These are phyloP conservation scores for Xanthia icteritia DNA, from an alignment of 2,888 invertebrate genomes.

Conservation along the genomic window DNA sequence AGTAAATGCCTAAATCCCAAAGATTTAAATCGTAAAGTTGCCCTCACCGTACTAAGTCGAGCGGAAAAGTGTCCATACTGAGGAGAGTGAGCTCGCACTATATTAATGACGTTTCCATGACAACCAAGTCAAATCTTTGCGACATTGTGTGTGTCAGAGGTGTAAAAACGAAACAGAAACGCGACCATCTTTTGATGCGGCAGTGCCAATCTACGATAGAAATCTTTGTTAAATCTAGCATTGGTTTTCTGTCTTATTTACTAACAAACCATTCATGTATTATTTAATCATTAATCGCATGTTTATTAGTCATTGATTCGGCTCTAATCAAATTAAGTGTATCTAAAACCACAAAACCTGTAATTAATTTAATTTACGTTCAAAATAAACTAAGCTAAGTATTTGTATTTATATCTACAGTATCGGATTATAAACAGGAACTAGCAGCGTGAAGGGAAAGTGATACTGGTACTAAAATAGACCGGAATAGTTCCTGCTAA, in stretches of 20 bases:
- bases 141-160: too few species aligned
- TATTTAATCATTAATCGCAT: not conserved
- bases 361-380: not conserved
- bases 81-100: too few species aligned
- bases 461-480: conserved; percentile 32
- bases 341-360: not conserved
- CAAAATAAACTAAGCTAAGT: not conserved
- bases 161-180: too few species aligned
- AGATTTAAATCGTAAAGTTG: too few species aligned
- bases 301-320: not conserved
- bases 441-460: conserved; percentile 49
- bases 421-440: conserved; percentile 47
- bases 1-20: not conserved
- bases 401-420: conserved; percentile 18
- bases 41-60: too few species aligned
- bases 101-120: too few species aligned
- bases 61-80: too few species aligned
- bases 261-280: not conserved
- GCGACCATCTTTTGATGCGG: too few species aligned
- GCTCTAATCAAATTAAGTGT: not conserved
- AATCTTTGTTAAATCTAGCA: not conserved
- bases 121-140: too few species aligned
- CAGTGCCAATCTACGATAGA: too few species aligned
- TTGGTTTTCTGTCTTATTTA: not conserved
- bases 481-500: conserved; percentile 52